Evolutionary conservation across 2,113 vertebrate genomes (phyloP).

Genomic region (Bostrychus sinensis): DNA sequence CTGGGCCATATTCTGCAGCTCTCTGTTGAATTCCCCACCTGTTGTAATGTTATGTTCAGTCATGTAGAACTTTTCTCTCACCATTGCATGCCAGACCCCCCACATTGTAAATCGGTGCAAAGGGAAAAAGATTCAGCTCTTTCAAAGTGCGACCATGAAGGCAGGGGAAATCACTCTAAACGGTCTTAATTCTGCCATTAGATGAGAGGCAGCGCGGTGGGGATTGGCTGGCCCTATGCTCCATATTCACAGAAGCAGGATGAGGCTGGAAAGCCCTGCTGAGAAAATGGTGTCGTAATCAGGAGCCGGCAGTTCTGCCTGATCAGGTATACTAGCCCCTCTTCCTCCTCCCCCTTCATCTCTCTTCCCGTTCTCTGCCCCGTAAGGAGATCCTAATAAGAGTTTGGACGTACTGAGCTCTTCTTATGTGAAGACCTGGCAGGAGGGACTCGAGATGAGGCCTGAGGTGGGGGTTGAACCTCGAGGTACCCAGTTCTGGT

Average conservation of each 20-base stretch:
- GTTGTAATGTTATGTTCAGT: constrained; percentile 79
- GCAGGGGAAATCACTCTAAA: constrained; percentile 95
- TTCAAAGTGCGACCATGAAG: constrained; percentile 74
- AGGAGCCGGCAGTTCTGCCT: constrained; percentile 93
- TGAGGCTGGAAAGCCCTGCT: constrained; percentile 92
- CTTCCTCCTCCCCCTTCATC: constrained; percentile 66
- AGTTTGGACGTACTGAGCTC: constrained; percentile 75
- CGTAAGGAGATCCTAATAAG: constrained; percentile 92
- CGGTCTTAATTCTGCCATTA: constrained; percentile 99
- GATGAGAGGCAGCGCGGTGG: constrained; percentile 84
- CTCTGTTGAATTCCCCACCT: constrained; percentile 71
- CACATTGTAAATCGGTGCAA: constrained; percentile 75
- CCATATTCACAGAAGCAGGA: constrained; percentile 95
- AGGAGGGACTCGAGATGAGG: constrained; percentile 73
- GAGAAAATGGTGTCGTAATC: constrained; percentile 99
- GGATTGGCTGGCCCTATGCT: constrained; percentile 92
- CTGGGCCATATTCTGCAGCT: constrained; percentile 42
- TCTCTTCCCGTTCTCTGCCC: constrained; percentile 62
- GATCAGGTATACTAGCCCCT: constrained; percentile 86
- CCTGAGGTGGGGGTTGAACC: constrained; percentile 65
- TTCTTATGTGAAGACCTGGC: constrained; percentile 76
- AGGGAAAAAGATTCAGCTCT: constrained; percentile 70
- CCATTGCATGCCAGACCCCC: constrained; percentile 77
- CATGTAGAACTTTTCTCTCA: constrained; percentile 77
- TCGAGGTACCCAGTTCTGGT: constrained; percentile 65